Percentiles rank a stretch among this genome's conserved stretches.
These are phyloP conservation scores for Lethenteron camtschaticum DNA, from an alignment of 2,113 vertebrate genomes.

Conservation along the genomic window DNA sequence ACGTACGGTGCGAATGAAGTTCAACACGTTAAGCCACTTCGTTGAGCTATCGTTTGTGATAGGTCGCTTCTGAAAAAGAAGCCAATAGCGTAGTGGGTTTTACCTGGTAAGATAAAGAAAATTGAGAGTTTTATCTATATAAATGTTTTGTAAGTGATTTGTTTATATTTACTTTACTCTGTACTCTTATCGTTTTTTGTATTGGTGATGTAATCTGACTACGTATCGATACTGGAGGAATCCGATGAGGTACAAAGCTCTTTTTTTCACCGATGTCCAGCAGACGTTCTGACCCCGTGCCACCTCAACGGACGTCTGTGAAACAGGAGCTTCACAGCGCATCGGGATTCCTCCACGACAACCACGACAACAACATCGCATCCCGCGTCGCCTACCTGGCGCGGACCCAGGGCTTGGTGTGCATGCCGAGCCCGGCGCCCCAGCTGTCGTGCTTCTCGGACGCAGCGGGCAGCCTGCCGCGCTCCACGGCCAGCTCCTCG, in stretches of 20 bases:
- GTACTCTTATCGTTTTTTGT: too few species aligned
- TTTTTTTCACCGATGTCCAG: not conserved
- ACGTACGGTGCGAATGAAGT: too few species aligned
- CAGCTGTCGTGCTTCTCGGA: constrained; percentile 77
- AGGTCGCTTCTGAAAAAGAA: too few species aligned
- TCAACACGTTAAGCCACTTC: too few species aligned
- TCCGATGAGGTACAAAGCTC: not conserved
- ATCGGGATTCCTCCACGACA: not conserved
- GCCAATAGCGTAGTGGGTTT: too few species aligned
- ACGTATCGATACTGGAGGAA: not conserved
- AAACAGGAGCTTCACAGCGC: not conserved
- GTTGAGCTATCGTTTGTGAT: too few species aligned
- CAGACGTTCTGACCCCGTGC: not conserved
- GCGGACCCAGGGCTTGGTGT: constrained; percentile 91
- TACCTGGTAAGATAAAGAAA: too few species aligned
- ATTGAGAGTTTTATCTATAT: too few species aligned
- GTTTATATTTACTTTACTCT: too few species aligned
- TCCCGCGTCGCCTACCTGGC: constrained; percentile 43
- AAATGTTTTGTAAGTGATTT: too few species aligned
- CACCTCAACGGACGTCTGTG: not conserved
- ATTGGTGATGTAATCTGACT: not conserved
- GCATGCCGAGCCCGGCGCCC: constrained; percentile 57
- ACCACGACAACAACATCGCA: not conserved
- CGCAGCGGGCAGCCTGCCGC: constrained; percentile 43
- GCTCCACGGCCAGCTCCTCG: constrained; percentile 60